phyloP scores from a whole-genome alignment of 2,797 vertebrate genomes.

The Sus cebifrons region DNA sequence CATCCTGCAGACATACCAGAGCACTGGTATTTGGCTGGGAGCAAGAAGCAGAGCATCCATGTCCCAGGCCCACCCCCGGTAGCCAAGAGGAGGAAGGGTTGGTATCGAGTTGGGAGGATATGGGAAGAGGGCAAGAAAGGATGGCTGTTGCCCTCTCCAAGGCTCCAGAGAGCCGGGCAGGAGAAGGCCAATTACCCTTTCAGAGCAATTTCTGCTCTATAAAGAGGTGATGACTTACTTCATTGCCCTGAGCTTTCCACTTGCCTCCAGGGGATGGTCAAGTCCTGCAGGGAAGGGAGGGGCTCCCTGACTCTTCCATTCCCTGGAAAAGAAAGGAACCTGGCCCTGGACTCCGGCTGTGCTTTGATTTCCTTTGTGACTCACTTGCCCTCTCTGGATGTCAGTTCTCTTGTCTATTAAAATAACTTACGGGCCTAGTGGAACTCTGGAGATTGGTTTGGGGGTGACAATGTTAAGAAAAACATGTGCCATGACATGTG shows the following conservation, averaged over 20 bases:
- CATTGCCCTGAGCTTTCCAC: conserved; percentile 61
- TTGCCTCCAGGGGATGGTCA: conserved; percentile 52
- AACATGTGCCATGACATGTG: fast-evolving
- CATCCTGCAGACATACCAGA: background rate
- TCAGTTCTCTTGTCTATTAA: conserved; percentile 6
- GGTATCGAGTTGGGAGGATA: background rate
- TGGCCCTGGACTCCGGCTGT: background rate
- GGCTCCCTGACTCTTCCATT: background rate
- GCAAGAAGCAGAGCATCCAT: background rate
- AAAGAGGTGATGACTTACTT: conserved; percentile 68
- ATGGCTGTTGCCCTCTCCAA: conserved; percentile 9
- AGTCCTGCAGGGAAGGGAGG: background rate
- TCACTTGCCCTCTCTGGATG: conserved; percentile 49
- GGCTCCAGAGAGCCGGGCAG: conserved; percentile 15
- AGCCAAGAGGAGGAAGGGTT: background rate
- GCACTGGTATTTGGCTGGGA: background rate
- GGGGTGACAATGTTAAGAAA: background rate
- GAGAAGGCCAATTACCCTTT: conserved; percentile 65
- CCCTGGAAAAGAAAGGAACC: conserved; percentile 50
- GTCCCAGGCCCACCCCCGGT: background rate
- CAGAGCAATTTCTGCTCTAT: conserved; percentile 61
- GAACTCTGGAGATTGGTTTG: conserved; percentile 13
- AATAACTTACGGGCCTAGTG: background rate
- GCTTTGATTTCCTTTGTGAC: conserved; percentile 63
- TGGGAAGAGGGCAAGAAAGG: background rate